These are phyloP conservation scores for Neoseiulus cucumeris DNA, from an alignment of 1,140 invertebrate genomes.

Conservation along the genomic window DNA sequence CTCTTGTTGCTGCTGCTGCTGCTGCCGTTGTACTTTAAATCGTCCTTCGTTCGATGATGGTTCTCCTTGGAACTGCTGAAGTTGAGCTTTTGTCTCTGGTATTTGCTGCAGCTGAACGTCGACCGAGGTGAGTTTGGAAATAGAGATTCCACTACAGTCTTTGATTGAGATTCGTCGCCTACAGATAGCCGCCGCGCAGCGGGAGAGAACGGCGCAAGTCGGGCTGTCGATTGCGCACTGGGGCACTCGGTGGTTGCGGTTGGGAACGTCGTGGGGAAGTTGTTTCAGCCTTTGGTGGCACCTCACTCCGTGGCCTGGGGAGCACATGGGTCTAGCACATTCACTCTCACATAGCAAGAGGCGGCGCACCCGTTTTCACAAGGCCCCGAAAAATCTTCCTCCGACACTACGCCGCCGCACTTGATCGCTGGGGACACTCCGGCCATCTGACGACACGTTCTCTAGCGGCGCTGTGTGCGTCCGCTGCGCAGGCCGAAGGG, in stretches of 20 bases:
- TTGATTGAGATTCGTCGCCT: too few species aligned
- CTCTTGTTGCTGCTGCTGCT: neutral
- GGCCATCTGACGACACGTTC: slow-evolving; percentile 11
- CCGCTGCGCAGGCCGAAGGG: slow-evolving; percentile 6
- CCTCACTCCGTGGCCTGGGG: slow-evolving; percentile 7
- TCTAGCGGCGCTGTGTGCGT: slow-evolving; percentile 9
- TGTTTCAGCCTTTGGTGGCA: slow-evolving; percentile 4
- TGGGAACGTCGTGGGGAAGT: slow-evolving; percentile 4
- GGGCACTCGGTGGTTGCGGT: neutral
- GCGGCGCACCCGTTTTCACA: neutral
- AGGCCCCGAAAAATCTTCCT: slow-evolving; percentile 1
- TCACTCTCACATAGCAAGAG: slow-evolving; percentile 10
- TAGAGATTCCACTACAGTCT: too few species aligned
- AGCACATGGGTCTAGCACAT: slow-evolving; percentile 9
- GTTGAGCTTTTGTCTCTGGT: neutral
- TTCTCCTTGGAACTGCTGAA: too few species aligned
- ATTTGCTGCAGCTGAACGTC: neutral
- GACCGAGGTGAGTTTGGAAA: too few species aligned
- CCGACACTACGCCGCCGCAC: neutral
- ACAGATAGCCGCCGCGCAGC: too few species aligned
- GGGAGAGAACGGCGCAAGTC: too few species aligned
- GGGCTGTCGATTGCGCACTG: neutral
- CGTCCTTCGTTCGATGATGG: neutral
- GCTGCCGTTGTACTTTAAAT: neutral
- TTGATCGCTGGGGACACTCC: slow-evolving; percentile 8